These are phyloP conservation scores for Mellilla xanthometata DNA, from an alignment of 2,888 invertebrate species.

Conservation along the genomic window DNA sequence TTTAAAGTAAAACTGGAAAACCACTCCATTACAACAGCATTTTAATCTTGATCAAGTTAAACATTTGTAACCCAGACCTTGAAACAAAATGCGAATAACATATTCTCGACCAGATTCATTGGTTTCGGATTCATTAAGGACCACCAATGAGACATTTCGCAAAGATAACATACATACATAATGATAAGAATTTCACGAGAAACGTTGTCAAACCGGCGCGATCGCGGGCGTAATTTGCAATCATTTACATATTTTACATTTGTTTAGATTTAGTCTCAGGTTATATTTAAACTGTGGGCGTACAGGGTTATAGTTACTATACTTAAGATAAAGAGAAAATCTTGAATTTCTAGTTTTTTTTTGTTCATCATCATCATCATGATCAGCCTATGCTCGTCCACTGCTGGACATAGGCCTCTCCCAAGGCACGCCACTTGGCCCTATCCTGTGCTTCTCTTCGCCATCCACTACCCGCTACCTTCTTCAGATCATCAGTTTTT, in stretches of 20 bases:
- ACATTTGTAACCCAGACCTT: slow-evolving; percentile 18
- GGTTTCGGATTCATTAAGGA: slow-evolving; percentile 3
- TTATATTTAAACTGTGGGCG: slow-evolving; percentile 7
- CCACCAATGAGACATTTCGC: background rate
- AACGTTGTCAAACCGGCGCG: background rate
- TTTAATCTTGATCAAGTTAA: slow-evolving; percentile 4
- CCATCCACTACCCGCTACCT: too few species aligned
- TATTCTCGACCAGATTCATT: slow-evolving; percentile 4
- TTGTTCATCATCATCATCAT: too few species aligned
- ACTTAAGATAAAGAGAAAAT: too few species aligned
- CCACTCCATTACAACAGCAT: slow-evolving; percentile 4
- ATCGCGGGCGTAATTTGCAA: slow-evolving; percentile 18
- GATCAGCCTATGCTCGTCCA: too few species aligned
- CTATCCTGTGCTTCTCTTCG: too few species aligned
- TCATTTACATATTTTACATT: slow-evolving; percentile 16
- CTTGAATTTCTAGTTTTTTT: too few species aligned
- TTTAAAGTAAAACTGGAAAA: too few species aligned
- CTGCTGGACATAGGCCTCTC: too few species aligned
- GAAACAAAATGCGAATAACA: background rate
- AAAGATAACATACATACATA: background rate
- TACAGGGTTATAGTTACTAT: background rate
- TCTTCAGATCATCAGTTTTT: too few species aligned
- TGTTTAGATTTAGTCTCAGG: slow-evolving; percentile 10
- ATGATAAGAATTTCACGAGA: slow-evolving; percentile 4
- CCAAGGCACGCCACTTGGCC: too few species aligned